phyloP scores from a whole-genome alignment of 1,140 invertebrate genomes.

The Melipona quadrifasciata region DNA sequence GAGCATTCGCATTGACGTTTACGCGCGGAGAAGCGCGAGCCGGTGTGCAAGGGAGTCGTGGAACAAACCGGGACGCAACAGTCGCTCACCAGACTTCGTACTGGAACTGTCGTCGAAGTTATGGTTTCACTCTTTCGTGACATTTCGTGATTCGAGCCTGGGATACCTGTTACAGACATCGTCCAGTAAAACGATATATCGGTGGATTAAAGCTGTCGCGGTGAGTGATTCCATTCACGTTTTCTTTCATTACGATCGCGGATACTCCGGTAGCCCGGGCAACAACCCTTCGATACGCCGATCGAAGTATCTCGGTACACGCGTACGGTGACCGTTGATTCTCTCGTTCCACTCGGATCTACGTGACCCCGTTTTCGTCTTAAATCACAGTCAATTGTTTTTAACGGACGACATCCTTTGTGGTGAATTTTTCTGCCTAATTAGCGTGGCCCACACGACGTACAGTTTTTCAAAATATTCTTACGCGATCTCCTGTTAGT shows the following conservation, averaged over 20 bases:
- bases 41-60: conserved; percentile 38
- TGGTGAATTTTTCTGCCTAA: conserved; percentile 4
- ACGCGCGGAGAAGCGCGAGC: conserved; percentile 57
- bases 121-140: conserved; percentile 38
- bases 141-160: conserved; percentile 29
- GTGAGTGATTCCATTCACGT: conserved; percentile 11
- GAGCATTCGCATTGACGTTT: conserved; percentile 67
- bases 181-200: not conserved
- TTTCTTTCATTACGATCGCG: not conserved
- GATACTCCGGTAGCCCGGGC: not conserved
- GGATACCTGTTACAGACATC: conserved; percentile 20
- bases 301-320: conserved; percentile 49
- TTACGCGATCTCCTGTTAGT: not conserved
- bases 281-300: conserved; percentile 37
- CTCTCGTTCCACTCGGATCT: conserved; percentile 53
- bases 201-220: not conserved
- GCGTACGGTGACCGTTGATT: conserved; percentile 30
- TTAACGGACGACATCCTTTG: conserved; percentile 59
- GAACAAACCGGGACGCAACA: conserved; percentile 67
- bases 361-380: conserved; percentile 56
- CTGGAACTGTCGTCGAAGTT: conserved; percentile 34
- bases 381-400: conserved; percentile 59
- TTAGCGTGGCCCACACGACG: not conserved
- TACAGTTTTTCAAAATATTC: not conserved
- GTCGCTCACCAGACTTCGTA: conserved; percentile 67